Evolutionary conservation across 1,140 invertebrate species (phyloP), one percentile per base, ranked within the genome.

Genomic region (Dendroctonus valens): DNA sequence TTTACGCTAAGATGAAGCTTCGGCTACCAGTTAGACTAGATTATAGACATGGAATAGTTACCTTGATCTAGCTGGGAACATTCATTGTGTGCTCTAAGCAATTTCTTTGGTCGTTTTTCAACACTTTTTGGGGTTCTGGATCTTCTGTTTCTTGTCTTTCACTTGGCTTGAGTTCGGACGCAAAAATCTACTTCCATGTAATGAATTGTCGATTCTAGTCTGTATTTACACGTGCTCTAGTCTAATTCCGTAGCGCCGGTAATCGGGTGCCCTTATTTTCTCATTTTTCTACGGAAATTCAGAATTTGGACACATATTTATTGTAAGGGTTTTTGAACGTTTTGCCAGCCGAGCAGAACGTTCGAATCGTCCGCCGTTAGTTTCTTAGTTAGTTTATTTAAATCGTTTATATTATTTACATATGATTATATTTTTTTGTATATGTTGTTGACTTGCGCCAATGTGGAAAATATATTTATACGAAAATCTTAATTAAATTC

Each of bases 381-480:
- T 52, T 54, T 48, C 39, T 55, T 54, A 63, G 53, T 7, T 57
- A 55, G 64, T 65, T 26, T 51, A 51, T 65, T 65, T 65, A 65
- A 65, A 52, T 65, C 70, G 63, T 74, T 74, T 74, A 74, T 72
- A 74, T 73, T 72, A 66, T 66, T 58, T 66, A 59, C 15, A 70
- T 70, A 70, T 71, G 69, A 70, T 77, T 73, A 61, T 61, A 61
- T 61, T 76, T 74, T 77, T 76, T 77, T 77, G 69, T 75, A 72
- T 76, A 76, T 77, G 74, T 77, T 77, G 76, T 76, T 77, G 75
- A 77, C 76, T 77, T 77, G 76, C 72, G 76, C 76, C 76, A 77
- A 75, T 76, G 76, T 77, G 76, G 76, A 77, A 75, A 77, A 77
- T 77, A 77, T 77, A 77, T 77, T 77, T 77, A 75, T 77, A 77